Conservation (phyloP, 37 sponge, comb jelly and placozoan species). For the Geodia barretti region DNA sequence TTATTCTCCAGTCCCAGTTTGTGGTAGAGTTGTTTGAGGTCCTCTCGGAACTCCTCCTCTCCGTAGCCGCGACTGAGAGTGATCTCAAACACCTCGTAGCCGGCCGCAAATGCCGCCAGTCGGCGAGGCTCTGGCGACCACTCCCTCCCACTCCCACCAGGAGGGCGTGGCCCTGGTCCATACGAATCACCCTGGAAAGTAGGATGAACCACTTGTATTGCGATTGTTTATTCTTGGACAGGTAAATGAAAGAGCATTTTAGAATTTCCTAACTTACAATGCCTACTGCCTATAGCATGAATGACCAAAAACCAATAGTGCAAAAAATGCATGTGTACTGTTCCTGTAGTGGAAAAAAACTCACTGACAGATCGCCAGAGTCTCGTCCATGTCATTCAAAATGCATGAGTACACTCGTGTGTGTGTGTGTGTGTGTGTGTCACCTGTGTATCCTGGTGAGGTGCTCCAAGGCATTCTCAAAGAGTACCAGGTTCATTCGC, state of each 20-base stretch:
- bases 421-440: not conserved
- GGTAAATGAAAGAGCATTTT: too few relatives aligned
- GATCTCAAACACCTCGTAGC: slow-evolving; percentile 99
- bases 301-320: too few relatives aligned
- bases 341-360: too few relatives aligned
- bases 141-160: slow-evolving; percentile 98
- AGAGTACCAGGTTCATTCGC: slow-evolving; percentile 96
- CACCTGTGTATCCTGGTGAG: slow-evolving; percentile 84
- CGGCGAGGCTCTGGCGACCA: slow-evolving; percentile 96
- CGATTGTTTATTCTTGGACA: too few relatives aligned
- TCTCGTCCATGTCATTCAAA: not conserved
- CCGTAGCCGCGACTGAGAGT: slow-evolving; percentile 95
- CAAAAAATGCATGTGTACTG: too few relatives aligned
- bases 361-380: not conserved
- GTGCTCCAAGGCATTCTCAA: slow-evolving; percentile 99
- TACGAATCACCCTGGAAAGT: slow-evolving; percentile 80
- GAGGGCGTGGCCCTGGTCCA: slow-evolving; percentile 96
- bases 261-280: too few relatives aligned
- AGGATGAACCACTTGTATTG: too few relatives aligned
- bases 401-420: too few relatives aligned
- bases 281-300: too few relatives aligned
- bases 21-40: slow-evolving; percentile 93
- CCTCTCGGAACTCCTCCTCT: slow-evolving; percentile 97
- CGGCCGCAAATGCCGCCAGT: slow-evolving; percentile 97
- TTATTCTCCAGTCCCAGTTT: slow-evolving; percentile 97